Evolutionary conservation across 2,113 vertebrate species (phyloP), one percentile per base, ranked within the genome.

Genomic region (Machaerirhynchus nigripectus): DNA sequence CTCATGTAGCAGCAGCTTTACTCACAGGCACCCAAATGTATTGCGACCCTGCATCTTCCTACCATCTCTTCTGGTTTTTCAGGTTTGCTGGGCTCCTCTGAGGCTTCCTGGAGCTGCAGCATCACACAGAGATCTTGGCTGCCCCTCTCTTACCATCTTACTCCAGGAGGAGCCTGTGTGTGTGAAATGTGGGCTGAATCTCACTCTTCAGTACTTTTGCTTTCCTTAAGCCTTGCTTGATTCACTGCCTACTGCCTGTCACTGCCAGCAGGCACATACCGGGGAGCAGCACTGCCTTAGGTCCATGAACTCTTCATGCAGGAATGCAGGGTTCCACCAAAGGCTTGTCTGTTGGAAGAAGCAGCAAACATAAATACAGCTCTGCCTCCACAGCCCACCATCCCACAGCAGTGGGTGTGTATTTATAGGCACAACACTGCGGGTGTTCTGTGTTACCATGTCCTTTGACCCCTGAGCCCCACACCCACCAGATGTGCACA

Each of bases 281-380:
- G 26, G 77, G 10, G 31, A 23, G 47, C n/a, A 35, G 69, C 0
- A 1, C 39, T 67, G 74, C 87, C n/a, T 23, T 11, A 3, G 1
- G 8, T 55, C 49, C 3, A 0, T 28, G 35, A 68, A 11, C 57
- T 8, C 35, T 44, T 27, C 0, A 1, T 46, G 55, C 11, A 2
- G 69, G n/a, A 53, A 67, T 1, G 9, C 30, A 8, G 35, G 10
- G 11, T 44, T 44, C 30, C 16, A 3, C n/a, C 2, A 6, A 65
- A 37, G 23, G 46, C 50, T 28, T 24, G 17, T 28, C 77, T 50
- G 31, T 18, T 64, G 69, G 75, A 56, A 31, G 37, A 3, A 61
- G 78, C 57, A 71, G 40, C 6, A 3, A 68, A 26, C 12, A 13
- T 4, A 7, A 67, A 15, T 2, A 31, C 27, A 40, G 35, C 24